A percentile compares a stretch with the other conserved stretches of the same genome.
phyloP scores from a whole-genome alignment of 2,888 invertebrate genomes.

The Smittia sp. region DNA sequence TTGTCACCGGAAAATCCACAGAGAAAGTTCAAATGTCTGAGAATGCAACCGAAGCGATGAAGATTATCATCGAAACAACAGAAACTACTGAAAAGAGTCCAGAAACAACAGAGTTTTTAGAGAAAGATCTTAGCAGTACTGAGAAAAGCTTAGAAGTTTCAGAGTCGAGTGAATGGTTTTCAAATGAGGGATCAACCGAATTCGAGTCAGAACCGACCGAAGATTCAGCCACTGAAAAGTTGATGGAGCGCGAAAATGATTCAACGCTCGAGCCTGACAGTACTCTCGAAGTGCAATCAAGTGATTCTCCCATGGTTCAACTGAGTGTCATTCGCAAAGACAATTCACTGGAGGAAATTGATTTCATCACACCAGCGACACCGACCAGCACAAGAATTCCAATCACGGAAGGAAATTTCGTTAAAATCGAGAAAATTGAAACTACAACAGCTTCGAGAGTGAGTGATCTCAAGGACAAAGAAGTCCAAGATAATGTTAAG shows the following conservation, averaged over 20 bases:
- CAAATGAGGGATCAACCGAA: no score
- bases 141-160: not conserved
- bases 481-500: not conserved
- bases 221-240: not conserved
- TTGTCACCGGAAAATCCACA: not conserved
- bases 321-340: constrained; percentile 38
- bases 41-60: not conserved
- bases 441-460: constrained; percentile 4
- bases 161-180: not conserved
- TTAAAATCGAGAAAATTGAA: constrained; percentile 26
- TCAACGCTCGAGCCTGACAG: not conserved
- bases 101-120: not conserved
- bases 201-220: no score
- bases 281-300: no score
- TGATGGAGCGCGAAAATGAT: not conserved
- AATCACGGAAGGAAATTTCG: constrained; percentile 29
- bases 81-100: not conserved
- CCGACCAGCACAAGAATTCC: constrained; percentile 11
- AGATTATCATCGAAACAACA: not conserved
- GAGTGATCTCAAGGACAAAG: constrained; percentile 25
- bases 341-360: constrained; percentile 39
- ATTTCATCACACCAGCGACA: constrained; percentile 26
- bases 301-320: constrained; percentile 17
- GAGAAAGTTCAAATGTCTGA: not conserved
- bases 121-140: not conserved